Evolutionary conservation across 2,113 vertebrate species (phyloP).

Genomic region (Tachysurus vachellii): DNA sequence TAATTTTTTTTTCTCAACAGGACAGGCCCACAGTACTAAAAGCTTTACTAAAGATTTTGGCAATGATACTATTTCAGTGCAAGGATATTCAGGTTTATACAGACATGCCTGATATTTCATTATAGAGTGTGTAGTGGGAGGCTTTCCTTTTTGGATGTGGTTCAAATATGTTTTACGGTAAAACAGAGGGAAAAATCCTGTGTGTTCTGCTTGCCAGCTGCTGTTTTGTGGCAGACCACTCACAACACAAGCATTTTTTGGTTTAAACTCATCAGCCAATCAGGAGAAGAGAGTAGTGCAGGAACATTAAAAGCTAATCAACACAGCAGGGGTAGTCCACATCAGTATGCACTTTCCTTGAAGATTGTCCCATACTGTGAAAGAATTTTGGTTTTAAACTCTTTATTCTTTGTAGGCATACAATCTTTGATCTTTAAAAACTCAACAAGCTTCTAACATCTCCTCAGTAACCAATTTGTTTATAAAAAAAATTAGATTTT

Average conservation of each 20-base stretch:
- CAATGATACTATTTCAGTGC: background rate
- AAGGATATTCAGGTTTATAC: conserved; percentile 12
- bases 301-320: conserved; percentile 53
- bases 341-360: conserved; percentile 38
- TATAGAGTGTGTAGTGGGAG: conserved; percentile 11
- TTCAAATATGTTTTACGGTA: conserved; percentile 48
- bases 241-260: conserved; percentile 53
- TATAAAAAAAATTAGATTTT: background rate
- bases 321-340: conserved; percentile 42
- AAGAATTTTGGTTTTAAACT: conserved; percentile 7
- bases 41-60: conserved; percentile 14
- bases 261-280: conserved; percentile 55
- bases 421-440: conserved; percentile 2
- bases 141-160: conserved; percentile 37
- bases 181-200: conserved; percentile 42
- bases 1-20: background rate
- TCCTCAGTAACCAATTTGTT: background rate
- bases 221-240: conserved; percentile 52
- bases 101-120: conserved; percentile 9
- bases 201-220: conserved; percentile 45
- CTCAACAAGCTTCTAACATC: background rate
- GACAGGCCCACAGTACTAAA: conserved; percentile 15
- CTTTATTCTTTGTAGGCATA: conserved; percentile 38
- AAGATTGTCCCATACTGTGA: conserved; percentile 43
- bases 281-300: conserved; percentile 38